Conservation (phyloP, 2,113 vertebrate genomes). For the Sorex fumeus region DNA sequence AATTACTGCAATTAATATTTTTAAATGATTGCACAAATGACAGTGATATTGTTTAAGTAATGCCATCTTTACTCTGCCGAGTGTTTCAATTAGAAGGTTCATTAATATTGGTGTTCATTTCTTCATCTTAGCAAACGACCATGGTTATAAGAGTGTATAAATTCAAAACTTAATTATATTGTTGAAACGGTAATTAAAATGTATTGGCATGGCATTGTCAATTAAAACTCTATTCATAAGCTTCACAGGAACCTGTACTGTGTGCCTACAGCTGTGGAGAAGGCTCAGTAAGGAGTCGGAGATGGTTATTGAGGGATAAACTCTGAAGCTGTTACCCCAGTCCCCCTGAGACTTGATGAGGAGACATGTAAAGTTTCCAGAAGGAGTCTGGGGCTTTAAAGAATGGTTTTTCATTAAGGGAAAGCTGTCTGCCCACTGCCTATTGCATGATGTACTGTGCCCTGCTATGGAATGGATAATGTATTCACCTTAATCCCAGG, state of each 20-base stretch:
- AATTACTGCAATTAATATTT: slow-evolving; percentile 60
- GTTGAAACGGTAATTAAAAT: slow-evolving; percentile 87
- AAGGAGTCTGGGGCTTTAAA: background rate
- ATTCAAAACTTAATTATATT: slow-evolving; percentile 86
- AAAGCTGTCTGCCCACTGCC: background rate
- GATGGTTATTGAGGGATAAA: background rate
- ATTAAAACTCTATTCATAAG: slow-evolving; percentile 84
- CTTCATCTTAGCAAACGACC: slow-evolving; percentile 81
- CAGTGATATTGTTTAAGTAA: slow-evolving; percentile 67
- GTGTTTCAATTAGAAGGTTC: slow-evolving; percentile 85
- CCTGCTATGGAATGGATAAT: slow-evolving; percentile 23
- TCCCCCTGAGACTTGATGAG: background rate
- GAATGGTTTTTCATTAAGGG: slow-evolving; percentile 40
- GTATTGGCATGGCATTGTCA: slow-evolving; percentile 84
- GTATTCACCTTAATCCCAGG: background rate
- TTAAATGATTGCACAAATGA: slow-evolving; percentile 13
- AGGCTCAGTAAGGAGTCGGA: slow-evolving; percentile 27
- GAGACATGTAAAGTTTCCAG: background rate
- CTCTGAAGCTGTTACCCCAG: background rate
- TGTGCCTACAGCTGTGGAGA: slow-evolving; percentile 1
- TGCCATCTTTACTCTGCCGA: slow-evolving; percentile 77
- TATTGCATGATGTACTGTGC: fast-evolving
- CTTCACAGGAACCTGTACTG: slow-evolving; percentile 22
- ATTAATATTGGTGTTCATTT: slow-evolving; percentile 84
- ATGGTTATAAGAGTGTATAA: slow-evolving; percentile 81